These are phyloP conservation scores for Turritopsis rubra DNA, from an alignment of 30 jellyfish, hydroid and myxozoan genomes.

Conservation along the genomic window DNA sequence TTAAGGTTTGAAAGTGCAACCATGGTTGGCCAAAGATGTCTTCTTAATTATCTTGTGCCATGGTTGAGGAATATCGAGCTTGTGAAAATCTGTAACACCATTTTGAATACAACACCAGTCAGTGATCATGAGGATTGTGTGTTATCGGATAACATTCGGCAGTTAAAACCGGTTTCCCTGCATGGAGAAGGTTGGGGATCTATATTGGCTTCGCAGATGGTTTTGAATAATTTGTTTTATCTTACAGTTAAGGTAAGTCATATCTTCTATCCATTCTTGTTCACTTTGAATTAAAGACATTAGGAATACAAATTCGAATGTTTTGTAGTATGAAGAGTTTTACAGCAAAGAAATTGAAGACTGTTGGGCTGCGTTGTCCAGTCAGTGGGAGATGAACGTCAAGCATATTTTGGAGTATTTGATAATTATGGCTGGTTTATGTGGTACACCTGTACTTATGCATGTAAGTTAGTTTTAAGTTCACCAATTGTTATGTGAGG, in stretches of 20 bases:
- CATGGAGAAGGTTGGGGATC: slow-evolving; percentile 98
- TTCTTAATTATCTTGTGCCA: slow-evolving; percentile 70
- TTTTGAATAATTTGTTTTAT: slow-evolving; percentile 67
- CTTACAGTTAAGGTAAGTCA: slow-evolving; percentile 81
- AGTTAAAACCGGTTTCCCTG: slow-evolving; percentile 47
- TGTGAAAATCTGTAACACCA: slow-evolving; percentile 43
- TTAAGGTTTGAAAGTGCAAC: slow-evolving; percentile 87
- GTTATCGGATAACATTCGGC: slow-evolving; percentile 32
- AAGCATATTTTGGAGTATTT: slow-evolving; percentile 71
- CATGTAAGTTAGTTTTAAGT: slow-evolving; percentile 49
- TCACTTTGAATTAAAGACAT: not conserved
- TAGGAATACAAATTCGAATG: not conserved
- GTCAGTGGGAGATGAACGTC: slow-evolving; percentile 70
- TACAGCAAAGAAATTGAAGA: slow-evolving; percentile 96
- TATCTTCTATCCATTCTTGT: not conserved
- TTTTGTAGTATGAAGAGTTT: slow-evolving; percentile 79
- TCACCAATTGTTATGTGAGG: not conserved
- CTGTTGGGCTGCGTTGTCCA: slow-evolving; percentile 84
- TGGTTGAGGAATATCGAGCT: slow-evolving; percentile 89
- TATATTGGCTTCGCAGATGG: slow-evolving; percentile 82
- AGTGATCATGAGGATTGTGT: slow-evolving; percentile 22
- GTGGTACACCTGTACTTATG: slow-evolving; percentile 93
- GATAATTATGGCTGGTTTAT: slow-evolving; percentile 87
- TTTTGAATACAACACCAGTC: slow-evolving; percentile 18
- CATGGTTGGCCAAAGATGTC: slow-evolving; percentile 97